These are phyloP conservation scores for Eublepharis macularius DNA, from an alignment of 2,113 vertebrate species.

Conservation along the genomic window DNA sequence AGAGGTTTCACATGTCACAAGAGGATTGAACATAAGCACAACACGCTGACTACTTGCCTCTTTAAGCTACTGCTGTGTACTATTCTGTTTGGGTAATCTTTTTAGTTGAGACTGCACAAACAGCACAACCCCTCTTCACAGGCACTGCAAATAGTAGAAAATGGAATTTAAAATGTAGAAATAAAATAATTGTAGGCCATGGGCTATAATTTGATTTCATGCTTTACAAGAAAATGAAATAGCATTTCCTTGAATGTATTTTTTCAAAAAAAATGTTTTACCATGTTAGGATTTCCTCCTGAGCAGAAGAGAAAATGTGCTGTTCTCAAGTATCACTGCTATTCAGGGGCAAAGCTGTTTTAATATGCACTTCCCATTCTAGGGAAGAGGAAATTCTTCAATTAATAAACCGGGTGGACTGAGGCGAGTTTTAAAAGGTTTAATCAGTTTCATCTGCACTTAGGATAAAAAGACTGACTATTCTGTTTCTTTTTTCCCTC, in stretches of 20 bases:
- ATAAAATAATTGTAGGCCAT: conserved; percentile 73
- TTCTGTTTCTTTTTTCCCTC: conserved; percentile 67
- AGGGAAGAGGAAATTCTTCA: conserved; percentile 88
- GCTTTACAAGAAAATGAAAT: conserved; percentile 81
- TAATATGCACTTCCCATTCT: conserved; percentile 86
- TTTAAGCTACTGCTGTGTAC: conserved; percentile 57
- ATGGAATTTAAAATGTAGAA: conserved; percentile 75
- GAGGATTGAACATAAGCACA: not conserved
- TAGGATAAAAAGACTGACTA: conserved; percentile 79
- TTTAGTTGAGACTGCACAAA: conserved; percentile 70
- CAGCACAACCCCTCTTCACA: conserved; percentile 65
- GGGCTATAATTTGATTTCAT: conserved; percentile 81
- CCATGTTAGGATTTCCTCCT: conserved; percentile 82
- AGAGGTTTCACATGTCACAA: not conserved
- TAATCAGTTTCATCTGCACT: conserved; percentile 85
- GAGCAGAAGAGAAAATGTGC: conserved; percentile 72
- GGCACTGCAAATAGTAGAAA: conserved; percentile 70
- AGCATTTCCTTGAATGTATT: conserved; percentile 76
- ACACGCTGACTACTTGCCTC: conserved; percentile 31
- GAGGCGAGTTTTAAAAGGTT: conserved; percentile 80
- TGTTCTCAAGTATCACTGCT: conserved; percentile 80
- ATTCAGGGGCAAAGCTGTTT: conserved; percentile 79
- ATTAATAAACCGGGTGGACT: conserved; percentile 86
- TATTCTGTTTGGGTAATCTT: conserved; percentile 60
- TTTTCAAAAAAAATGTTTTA: conserved; percentile 61